A percentile compares a stretch with the other conserved stretches of the same genome.
phyloP scores from a whole-genome alignment of 2,797 vertebrate species.

The Pteropus rufus region DNA sequence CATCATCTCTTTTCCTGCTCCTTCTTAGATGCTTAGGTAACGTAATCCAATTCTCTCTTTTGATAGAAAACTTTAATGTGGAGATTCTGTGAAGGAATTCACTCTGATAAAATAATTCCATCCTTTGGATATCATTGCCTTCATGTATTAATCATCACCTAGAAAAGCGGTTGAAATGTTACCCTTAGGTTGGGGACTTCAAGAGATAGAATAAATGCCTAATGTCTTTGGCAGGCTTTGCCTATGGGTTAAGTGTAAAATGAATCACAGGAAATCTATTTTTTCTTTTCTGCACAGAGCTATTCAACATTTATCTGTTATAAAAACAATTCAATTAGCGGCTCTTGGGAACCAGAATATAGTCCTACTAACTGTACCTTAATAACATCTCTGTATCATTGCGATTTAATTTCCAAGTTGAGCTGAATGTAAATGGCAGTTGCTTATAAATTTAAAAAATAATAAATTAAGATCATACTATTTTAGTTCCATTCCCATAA shows the following conservation, averaged over 20 bases:
- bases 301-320: constrained; percentile 79
- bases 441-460: constrained; percentile 42
- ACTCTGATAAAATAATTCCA: constrained; percentile 79
- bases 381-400: constrained; percentile 78
- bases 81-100: constrained; percentile 76
- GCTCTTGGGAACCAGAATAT: constrained; percentile 69
- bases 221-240: constrained; percentile 66
- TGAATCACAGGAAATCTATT: constrained; percentile 55
- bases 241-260: constrained; percentile 43
- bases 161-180: constrained; percentile 76
- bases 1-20: constrained; percentile 38
- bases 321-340: constrained; percentile 81
- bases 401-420: constrained; percentile 77
- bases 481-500: constrained; percentile 60
- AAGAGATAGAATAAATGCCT: constrained; percentile 65
- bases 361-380: constrained; percentile 73
- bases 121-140: constrained; percentile 71
- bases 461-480: constrained; percentile 66
- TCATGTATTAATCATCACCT: constrained; percentile 81
- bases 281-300: constrained; percentile 48
- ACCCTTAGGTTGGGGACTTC: constrained; percentile 52
- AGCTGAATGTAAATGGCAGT: constrained; percentile 74
- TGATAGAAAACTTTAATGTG: constrained; percentile 76
- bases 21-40: constrained; percentile 43
- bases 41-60: constrained; percentile 75